Evolutionary conservation across 2,888 invertebrate genomes (phyloP).

Genomic region (Argynnis bischoffii): DNA sequence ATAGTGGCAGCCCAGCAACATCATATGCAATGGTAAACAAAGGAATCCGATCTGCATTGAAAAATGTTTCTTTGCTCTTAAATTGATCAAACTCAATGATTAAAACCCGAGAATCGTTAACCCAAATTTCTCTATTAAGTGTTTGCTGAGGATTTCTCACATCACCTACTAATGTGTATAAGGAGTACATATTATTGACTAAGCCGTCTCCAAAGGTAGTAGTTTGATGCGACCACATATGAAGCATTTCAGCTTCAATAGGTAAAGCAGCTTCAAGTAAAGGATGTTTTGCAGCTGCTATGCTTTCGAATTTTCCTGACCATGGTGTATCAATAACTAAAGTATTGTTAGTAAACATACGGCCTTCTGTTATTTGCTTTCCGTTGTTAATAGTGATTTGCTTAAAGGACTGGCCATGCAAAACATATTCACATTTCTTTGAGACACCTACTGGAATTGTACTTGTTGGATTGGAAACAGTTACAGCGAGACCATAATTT

Average conservation of each 20-base stretch:
- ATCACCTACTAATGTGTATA: conserved; percentile 91
- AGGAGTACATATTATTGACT: conserved; percentile 90
- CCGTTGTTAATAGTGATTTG: conserved; percentile 87
- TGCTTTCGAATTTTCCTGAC: conserved; percentile 88
- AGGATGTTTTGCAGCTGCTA: conserved; percentile 91
- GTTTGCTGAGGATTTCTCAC: conserved; percentile 93
- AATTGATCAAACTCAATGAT: conserved; percentile 97
- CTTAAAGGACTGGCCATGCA: conserved; percentile 85
- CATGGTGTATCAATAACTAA: conserved; percentile 88
- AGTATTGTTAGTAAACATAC: conserved; percentile 90
- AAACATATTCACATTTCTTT: conserved; percentile 82
- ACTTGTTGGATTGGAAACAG: conserved; percentile 83
- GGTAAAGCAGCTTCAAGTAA: conserved; percentile 91
- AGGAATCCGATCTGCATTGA: conserved; percentile 91
- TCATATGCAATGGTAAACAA: conserved; percentile 94
- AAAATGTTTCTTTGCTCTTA: conserved; percentile 94
- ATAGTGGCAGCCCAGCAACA: conserved; percentile 93
- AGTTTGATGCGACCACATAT: conserved; percentile 93
- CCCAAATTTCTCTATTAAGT: conserved; percentile 91
- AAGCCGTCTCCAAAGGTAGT: conserved; percentile 89
- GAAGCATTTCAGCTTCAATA: conserved; percentile 94
- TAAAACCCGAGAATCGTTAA: conserved; percentile 93
- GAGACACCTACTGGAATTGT: conserved; percentile 79
- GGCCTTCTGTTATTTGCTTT: conserved; percentile 87
- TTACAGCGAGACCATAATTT: conserved; percentile 89